These are phyloP conservation scores for Hirtodrosophila duncani DNA, from an alignment of 2,888 invertebrate genomes.

Conservation along the genomic window DNA sequence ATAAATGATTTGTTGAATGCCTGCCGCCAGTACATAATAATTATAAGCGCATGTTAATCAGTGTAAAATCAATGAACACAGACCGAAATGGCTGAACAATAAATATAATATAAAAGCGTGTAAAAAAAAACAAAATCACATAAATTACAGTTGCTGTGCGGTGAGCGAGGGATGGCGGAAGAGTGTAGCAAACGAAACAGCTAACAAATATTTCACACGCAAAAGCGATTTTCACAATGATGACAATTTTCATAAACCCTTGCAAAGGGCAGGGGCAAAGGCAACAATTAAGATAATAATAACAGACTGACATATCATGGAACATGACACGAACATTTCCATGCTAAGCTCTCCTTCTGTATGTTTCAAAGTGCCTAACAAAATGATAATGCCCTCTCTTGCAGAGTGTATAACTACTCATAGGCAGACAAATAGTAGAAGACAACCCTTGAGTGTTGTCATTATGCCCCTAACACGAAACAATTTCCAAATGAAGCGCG, in stretches of 20 bases:
- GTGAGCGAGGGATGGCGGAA: neutral
- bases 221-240: conserved; percentile 64
- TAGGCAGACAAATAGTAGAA: neutral
- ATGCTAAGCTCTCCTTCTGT: no score
- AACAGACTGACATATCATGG: no score
- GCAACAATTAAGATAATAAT: conserved; percentile 10
- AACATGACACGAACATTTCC: no score
- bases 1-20: conserved; percentile 19
- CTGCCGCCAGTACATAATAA: conserved; percentile 37
- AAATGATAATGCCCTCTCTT: no score
- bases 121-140: conserved; percentile 41
- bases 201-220: conserved; percentile 45
- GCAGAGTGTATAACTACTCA: no score
- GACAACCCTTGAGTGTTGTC: conserved; percentile 39
- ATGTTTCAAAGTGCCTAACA: no score
- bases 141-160: conserved; percentile 55
- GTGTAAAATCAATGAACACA: conserved; percentile 58
- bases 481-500: conserved; percentile 72
- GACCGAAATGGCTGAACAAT: conserved; percentile 35
- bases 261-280: conserved; percentile 36
- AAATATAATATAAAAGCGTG: conserved; percentile 51
- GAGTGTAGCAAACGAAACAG: neutral
- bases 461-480: conserved; percentile 71
- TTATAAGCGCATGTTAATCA: conserved; percentile 64
- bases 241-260: conserved; percentile 61